phyloP scores from a whole-genome alignment of 2,113 vertebrate genomes.

The Mionectes macconnelli region DNA sequence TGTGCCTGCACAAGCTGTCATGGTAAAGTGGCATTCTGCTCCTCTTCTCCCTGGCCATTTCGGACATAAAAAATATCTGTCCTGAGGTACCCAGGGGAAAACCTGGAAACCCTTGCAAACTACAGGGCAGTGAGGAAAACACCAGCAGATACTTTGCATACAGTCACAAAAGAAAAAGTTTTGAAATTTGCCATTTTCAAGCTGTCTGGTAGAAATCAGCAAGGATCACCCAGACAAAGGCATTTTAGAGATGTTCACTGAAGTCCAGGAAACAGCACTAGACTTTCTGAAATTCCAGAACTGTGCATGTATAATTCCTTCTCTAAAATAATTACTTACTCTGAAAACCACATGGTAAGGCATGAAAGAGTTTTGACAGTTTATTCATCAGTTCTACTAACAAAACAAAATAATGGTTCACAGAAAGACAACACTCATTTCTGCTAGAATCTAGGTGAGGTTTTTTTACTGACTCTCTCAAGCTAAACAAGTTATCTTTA shows the following conservation, averaged over 20 bases:
- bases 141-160: neutral
- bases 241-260: neutral
- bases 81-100: neutral
- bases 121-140: neutral
- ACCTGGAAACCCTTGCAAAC: neutral
- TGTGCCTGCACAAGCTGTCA: neutral
- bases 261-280: neutral
- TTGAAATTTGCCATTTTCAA: neutral
- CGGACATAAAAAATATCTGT: neutral
- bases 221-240: neutral
- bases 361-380: conserved; percentile 25
- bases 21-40: neutral
- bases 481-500: neutral
- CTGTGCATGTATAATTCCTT: neutral
- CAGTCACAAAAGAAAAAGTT: neutral
- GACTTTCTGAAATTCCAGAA: neutral
- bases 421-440: neutral
- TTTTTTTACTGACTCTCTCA: neutral
- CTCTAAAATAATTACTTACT: neutral
- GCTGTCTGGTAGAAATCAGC: neutral
- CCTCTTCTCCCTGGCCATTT: neutral
- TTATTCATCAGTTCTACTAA: conserved; percentile 13
- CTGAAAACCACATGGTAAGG: conserved; percentile 14
- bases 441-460: neutral
- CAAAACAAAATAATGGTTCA: conserved; percentile 2